Evolutionary conservation across 1,140 invertebrate species (phyloP).

Genomic region (Drosophila nigromelanica): DNA sequence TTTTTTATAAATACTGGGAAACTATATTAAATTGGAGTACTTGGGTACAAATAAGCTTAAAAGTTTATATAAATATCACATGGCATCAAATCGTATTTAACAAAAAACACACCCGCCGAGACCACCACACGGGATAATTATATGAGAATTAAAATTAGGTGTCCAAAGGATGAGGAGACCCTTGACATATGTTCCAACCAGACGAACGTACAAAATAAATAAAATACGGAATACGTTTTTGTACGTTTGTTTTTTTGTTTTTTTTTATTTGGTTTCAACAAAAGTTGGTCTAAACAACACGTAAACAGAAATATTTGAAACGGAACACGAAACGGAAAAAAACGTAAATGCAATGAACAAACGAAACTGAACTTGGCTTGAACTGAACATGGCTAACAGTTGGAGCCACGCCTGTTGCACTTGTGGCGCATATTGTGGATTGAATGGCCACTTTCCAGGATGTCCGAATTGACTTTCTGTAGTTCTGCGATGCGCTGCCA

Average conservation of each 20-base stretch:
- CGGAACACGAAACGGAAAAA: not conserved
- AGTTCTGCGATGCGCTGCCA: slow-evolving; percentile 76
- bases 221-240: not conserved
- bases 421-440: slow-evolving; percentile 22
- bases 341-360: slow-evolving; percentile 28
- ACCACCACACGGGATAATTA: slow-evolving; percentile 57
- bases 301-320: slow-evolving; percentile 13
- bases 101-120: slow-evolving; percentile 53
- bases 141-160: slow-evolving; percentile 59
- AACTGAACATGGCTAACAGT: slow-evolving; percentile 15
- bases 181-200: slow-evolving; percentile 54
- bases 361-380: slow-evolving; percentile 18
- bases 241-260: slow-evolving; percentile 16
- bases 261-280: slow-evolving; percentile 29
- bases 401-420: slow-evolving; percentile 48
- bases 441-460: slow-evolving; percentile 31
- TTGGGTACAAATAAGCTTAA: too few species aligned
- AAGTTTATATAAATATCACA: too few species aligned
- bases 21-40: too few species aligned
- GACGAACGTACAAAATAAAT: slow-evolving; percentile 39
- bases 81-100: not conserved
- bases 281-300: slow-evolving; percentile 24
- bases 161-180: slow-evolving; percentile 67
- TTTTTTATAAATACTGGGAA: too few species aligned
- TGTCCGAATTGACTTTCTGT: slow-evolving; percentile 61